Percentiles rank a stretch among this genome's conserved stretches.
These are phyloP conservation scores for Poeciliopsis turneri DNA, from an alignment of 2,797 vertebrate species.

Conservation along the genomic window DNA sequence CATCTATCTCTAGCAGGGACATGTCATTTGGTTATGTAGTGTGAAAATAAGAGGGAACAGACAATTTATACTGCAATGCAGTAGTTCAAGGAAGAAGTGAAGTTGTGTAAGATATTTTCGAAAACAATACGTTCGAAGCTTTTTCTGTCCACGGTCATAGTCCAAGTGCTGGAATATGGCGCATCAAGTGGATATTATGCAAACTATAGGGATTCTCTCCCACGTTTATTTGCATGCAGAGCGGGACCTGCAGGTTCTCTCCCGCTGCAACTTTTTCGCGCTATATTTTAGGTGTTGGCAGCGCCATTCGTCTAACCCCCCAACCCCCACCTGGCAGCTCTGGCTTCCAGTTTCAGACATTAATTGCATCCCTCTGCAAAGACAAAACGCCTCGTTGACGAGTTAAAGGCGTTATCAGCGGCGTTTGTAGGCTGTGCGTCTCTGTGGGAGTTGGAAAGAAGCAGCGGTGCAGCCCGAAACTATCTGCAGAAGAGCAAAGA, in stretches of 20 bases:
- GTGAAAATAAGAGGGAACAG: neutral
- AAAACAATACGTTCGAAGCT: neutral
- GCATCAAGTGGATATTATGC: constrained; percentile 37
- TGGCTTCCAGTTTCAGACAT: constrained; percentile 41
- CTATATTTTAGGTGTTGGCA: constrained; percentile 55
- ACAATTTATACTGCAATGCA: neutral
- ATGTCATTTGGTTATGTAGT: neutral
- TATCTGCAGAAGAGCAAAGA: constrained; percentile 32
- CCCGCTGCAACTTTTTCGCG: constrained; percentile 65
- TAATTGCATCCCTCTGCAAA: constrained; percentile 50
- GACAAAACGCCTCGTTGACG: constrained; percentile 49
- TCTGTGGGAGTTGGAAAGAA: constrained; percentile 7
- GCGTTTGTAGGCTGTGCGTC: constrained; percentile 13
- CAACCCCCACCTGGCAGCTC: neutral
- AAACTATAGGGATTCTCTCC: constrained; percentile 6
- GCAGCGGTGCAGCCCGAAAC: constrained; percentile 14
- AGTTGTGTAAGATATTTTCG: rapidly evolving
- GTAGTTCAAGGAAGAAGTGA: neutral
- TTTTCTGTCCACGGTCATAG: neutral
- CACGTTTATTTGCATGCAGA: constrained; percentile 39
- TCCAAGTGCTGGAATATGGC: constrained; percentile 9
- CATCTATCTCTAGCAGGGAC: neutral
- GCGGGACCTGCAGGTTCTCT: constrained; percentile 27
- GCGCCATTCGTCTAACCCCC: constrained; percentile 45
- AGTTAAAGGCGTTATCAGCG: constrained; percentile 38